A percentile compares a stretch with the other conserved stretches of the same genome.
Evolutionary conservation across 2,888 invertebrate species (phyloP).

Genomic region (Allacma fusca): DNA sequence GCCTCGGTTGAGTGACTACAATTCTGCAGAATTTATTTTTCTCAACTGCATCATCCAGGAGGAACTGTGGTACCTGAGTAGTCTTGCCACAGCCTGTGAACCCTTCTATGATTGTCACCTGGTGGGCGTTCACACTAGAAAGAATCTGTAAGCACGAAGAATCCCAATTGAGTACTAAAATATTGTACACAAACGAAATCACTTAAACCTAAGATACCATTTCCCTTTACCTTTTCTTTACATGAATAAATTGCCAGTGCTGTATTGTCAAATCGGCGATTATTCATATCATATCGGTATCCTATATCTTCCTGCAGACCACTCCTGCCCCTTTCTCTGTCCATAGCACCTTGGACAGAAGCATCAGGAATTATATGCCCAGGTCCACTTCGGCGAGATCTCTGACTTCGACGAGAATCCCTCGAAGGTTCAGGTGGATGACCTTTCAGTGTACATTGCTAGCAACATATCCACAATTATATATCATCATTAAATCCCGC

Average conservation of each 20-base stretch:
- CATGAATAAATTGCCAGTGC: conserved; percentile 62
- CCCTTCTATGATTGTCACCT: conserved; percentile 86
- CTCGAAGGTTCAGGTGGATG: background rate
- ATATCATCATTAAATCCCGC: too few species aligned
- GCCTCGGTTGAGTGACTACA: conserved; percentile 89
- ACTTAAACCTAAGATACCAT: background rate
- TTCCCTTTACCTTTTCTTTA: conserved; percentile 30
- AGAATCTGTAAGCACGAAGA: conserved; percentile 70
- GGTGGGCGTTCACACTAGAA: conserved; percentile 72
- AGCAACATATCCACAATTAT: too few species aligned
- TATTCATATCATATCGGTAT: conserved; percentile 62
- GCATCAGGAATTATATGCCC: background rate
- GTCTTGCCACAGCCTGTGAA: conserved; percentile 72
- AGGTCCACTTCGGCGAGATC: background rate
- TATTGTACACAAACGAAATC: too few species aligned
- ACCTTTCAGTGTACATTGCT: background rate
- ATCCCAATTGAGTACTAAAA: too few species aligned
- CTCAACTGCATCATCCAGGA: conserved; percentile 77
- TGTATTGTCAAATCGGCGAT: conserved; percentile 61
- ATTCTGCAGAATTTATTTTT: conserved; percentile 77
- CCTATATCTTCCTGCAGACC: background rate
- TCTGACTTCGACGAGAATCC: background rate
- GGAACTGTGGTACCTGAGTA: conserved; percentile 84
- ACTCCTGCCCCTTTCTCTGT: background rate
- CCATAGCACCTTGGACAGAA: background rate